phyloP scores from a whole-genome alignment of 2,888 invertebrate species.

The Xestia c-nigrum region DNA sequence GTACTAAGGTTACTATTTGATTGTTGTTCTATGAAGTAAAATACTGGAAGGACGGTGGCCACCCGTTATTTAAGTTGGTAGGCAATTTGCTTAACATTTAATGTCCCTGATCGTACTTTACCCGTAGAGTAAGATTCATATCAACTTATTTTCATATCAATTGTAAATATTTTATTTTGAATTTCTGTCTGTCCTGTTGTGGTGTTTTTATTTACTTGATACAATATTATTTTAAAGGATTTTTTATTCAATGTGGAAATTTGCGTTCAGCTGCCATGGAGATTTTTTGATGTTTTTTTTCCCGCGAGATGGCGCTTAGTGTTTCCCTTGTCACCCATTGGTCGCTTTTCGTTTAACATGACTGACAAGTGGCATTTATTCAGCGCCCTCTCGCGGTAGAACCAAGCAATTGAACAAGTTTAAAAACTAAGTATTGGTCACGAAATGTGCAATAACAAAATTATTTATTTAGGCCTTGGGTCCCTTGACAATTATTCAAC shows the following conservation, averaged over 20 bases:
- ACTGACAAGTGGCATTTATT: background rate
- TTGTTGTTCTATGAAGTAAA: background rate
- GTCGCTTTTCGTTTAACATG: background rate
- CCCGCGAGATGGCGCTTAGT: background rate
- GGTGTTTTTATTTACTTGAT: conserved; percentile 4
- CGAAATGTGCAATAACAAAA: background rate
- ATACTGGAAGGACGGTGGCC: background rate
- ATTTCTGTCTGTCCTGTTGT: background rate
- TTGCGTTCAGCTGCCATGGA: background rate
- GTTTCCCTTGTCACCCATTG: background rate
- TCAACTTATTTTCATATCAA: conserved; percentile 53
- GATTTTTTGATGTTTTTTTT: no score
- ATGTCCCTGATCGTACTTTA: background rate
- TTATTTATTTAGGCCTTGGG: background rate
- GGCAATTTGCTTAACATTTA: conserved; percentile 1
- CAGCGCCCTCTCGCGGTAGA: background rate
- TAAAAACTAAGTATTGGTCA: background rate
- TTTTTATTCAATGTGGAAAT: background rate
- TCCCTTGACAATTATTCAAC: background rate
- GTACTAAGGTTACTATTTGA: background rate
- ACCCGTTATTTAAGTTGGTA: background rate
- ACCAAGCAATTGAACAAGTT: background rate
- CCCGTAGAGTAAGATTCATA: conserved; percentile 44
- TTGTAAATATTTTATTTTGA: conserved; percentile 35
- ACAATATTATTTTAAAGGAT: background rate